Evolutionary conservation across 1,140 invertebrate genomes (phyloP), one percentile per base, ranked within the genome.

Genomic region (Rhizoglyphus robini): DNA sequence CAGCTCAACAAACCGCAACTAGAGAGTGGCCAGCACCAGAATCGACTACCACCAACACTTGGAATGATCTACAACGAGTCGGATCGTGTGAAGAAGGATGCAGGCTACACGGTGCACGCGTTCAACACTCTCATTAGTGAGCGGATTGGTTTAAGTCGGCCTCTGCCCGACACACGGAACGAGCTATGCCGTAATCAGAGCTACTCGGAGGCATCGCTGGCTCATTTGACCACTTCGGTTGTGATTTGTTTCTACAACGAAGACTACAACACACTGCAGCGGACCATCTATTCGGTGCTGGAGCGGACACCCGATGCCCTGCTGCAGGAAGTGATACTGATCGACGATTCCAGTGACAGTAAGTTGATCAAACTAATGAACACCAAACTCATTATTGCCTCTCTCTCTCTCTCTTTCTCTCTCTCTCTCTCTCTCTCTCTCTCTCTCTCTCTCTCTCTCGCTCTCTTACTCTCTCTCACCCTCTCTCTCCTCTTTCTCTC

Each of bases 211-310:
- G 38, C 3, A 34, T 20, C 13, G 1, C 63, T 51, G 76, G 80
- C 65, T 76, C 93, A 51, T 87, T 88, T 51, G 81, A 81, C n/a
- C 66, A 86, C 87, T 0, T 88, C 86, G 51, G 80, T 97, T 29
- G 83, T 99, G 20, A 89, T 98, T 72, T 96, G 93, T 72, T 97
- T 96, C 73, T 95, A 91, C 74, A 96, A 97, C 77, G 95, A 99
- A 77, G 92, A 95, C 73, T 86, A 84, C 64, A 82, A 85, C 66
- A 91, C 93, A 3, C 76, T 99, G 0, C 76, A 95, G 63, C 77
- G 96, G 71, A 95, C 92, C 0, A 76, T 99, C 20, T 84, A 92
- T 71, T 89, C 88, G 1, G 83, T 98, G 60, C 73, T 97, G 27
- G 83, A 91, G 71, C 80, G 88, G 68, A 92, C 90, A 18, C 88